A percentile compares a stretch with the other conserved stretches of the same genome.
Evolutionary conservation across 2,113 vertebrate species (phyloP).

Genomic region (Amia ocellicauda): DNA sequence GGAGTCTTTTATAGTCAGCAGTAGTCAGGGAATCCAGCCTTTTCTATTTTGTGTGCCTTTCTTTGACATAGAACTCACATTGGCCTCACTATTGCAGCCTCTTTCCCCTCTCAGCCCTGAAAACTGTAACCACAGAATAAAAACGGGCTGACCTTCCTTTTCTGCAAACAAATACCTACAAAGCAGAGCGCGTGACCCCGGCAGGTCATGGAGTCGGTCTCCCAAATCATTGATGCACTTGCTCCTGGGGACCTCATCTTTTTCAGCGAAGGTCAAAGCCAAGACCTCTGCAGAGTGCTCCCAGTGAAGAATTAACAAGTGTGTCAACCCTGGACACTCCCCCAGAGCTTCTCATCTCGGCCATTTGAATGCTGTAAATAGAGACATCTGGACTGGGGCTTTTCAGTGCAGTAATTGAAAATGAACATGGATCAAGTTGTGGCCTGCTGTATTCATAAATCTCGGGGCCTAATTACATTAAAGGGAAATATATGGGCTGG

Average conservation of each 20-base stretch:
- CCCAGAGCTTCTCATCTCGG: conserved; percentile 57
- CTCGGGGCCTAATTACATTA: conserved; percentile 96
- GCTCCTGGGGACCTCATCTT: conserved; percentile 63
- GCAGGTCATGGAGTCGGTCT: conserved; percentile 63
- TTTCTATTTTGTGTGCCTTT: too few species aligned
- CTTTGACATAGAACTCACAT: too few species aligned
- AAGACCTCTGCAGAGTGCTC: conserved; percentile 78
- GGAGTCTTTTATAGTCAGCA: too few species aligned
- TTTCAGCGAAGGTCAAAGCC: conserved; percentile 75
- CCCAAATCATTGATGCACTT: conserved; percentile 72
- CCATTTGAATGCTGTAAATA: conserved; percentile 81
- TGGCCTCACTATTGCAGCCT: conserved; percentile 5
- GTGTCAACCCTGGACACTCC: conserved; percentile 75
- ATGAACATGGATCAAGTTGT: conserved; percentile 95
- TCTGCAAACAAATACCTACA: conserved; percentile 73
- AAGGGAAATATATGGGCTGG: conserved; percentile 78
- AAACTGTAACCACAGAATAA: conserved; percentile 71
- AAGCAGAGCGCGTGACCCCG: conserved; percentile 59
- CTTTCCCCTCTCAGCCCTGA: conserved; percentile 55
- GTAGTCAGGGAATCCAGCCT: too few species aligned
- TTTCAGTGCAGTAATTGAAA: conserved; percentile 86
- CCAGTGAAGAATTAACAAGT: conserved; percentile 81
- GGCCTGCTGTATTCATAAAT: conserved; percentile 89
- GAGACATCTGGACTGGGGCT: conserved; percentile 84
- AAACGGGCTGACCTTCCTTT: conserved; percentile 64